Percentiles rank a stretch among this genome's conserved stretches.
phyloP scores from a whole-genome alignment of 2,888 invertebrate genomes.

The Carabus problematicus region DNA sequence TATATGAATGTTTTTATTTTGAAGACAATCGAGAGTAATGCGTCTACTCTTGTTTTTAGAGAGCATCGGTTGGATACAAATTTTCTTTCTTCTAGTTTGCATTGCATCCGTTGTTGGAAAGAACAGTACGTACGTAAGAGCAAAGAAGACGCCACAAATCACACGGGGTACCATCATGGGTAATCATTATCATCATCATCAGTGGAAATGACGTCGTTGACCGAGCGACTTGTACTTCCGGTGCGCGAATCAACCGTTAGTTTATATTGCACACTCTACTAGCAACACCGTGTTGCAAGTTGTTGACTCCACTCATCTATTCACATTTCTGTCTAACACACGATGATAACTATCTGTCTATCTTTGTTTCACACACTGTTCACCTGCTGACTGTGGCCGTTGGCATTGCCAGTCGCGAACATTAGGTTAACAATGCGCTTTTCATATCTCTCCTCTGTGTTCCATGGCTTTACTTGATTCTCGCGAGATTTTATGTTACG shows the following conservation, averaged over 20 bases:
- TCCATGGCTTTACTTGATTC: too few species aligned
- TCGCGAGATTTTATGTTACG: too few species aligned
- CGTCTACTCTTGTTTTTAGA: too few species aligned
- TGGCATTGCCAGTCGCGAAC: conserved; percentile 33
- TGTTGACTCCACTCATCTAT: conserved; percentile 22
- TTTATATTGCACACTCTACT: conserved; percentile 27
- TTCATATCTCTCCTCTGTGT: neutral
- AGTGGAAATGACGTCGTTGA: conserved; percentile 41
- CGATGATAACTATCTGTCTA: neutral
- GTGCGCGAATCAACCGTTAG: conserved; percentile 38
- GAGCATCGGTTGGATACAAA: too few species aligned
- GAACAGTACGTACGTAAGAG: conserved; percentile 6
- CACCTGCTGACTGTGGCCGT: conserved; percentile 34
- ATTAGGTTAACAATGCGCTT: conserved; percentile 38
- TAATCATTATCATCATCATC: conserved; percentile 21
- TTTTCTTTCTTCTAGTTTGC: too few species aligned
- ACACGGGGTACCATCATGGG: conserved; percentile 10
- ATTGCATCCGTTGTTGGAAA: neutral
- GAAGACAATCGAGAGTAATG: too few species aligned
- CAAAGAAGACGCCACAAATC: neutral
- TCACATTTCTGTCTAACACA: conserved; percentile 11
- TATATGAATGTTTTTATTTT: too few species aligned
- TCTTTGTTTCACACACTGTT: conserved; percentile 22
- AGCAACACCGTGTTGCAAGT: neutral
- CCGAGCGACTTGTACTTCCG: conserved; percentile 37